Percentiles rank a stretch among this genome's conserved stretches.
Conservation (phyloP, 2,113 vertebrate genomes). For the Neodontobutis hainanensis region DNA sequence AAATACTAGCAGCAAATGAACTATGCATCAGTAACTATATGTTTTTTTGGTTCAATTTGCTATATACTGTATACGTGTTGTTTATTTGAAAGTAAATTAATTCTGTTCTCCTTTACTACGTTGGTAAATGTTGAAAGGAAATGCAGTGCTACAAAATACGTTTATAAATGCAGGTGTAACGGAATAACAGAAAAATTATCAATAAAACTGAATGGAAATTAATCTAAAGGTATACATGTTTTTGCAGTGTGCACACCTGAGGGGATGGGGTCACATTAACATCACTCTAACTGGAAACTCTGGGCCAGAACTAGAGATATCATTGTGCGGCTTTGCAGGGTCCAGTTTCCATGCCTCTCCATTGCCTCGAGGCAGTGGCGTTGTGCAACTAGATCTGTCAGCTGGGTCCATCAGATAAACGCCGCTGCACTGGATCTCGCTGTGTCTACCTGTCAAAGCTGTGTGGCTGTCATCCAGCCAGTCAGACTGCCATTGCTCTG, state of each 20-base stretch:
- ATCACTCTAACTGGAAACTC: slow-evolving; percentile 44
- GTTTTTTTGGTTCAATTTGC: too few species aligned
- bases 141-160: too few species aligned
- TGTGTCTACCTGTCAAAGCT: slow-evolving; percentile 67
- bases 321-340: slow-evolving; percentile 58
- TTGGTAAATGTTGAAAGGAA: too few species aligned
- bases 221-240: slow-evolving; percentile 10
- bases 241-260: slow-evolving; percentile 24
- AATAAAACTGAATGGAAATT: neutral
- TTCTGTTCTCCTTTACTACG: too few species aligned
- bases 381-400: slow-evolving; percentile 72
- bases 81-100: too few species aligned
- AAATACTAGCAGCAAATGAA: too few species aligned
- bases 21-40: too few species aligned
- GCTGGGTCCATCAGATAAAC: slow-evolving; percentile 70
- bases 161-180: neutral
- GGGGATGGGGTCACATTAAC: slow-evolving; percentile 33
- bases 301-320: slow-evolving; percentile 52
- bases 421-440: slow-evolving; percentile 42
- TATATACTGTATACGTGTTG: too few species aligned
- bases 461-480: slow-evolving; percentile 70
- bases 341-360: slow-evolving; percentile 67
- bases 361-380: slow-evolving; percentile 55
- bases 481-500: slow-evolving; percentile 62
- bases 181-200: neutral